Evolutionary conservation across 2,797 vertebrate species (phyloP).

Genomic region (Falco biarmicus): DNA sequence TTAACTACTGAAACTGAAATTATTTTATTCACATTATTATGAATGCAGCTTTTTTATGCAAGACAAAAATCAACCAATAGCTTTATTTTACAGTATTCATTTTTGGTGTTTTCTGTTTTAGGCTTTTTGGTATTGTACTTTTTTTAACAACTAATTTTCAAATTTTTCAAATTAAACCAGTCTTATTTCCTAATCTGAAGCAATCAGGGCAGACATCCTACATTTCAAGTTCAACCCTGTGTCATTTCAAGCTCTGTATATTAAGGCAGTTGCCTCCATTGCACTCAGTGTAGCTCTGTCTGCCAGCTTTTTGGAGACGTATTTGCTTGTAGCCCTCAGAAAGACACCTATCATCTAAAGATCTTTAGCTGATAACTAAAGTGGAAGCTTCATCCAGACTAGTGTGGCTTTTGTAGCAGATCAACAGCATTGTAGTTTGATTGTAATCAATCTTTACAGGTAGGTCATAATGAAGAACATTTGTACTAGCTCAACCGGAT

Average conservation of each 20-base stretch:
- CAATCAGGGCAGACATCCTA: neutral
- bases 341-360: neutral
- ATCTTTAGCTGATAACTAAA: neutral
- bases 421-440: neutral
- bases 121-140: fast-evolving
- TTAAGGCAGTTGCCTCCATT: neutral
- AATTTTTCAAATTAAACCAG: neutral
- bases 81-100: neutral
- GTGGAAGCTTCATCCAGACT: neutral
- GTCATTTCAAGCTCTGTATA: neutral
- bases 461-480: neutral
- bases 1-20: neutral
- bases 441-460: neutral
- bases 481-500: neutral
- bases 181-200: neutral
- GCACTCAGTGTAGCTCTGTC: neutral
- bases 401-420: neutral
- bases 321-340: neutral
- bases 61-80: neutral
- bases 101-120: neutral
- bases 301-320: neutral
- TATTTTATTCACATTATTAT: neutral
- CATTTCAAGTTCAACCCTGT: neutral
- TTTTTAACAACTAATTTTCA: neutral
- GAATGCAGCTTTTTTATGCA: neutral